Evolutionary conservation across 2,888 invertebrate species (phyloP), one percentile per base, ranked within the genome.

Genomic region (Listrodromus nycthemerus): DNA sequence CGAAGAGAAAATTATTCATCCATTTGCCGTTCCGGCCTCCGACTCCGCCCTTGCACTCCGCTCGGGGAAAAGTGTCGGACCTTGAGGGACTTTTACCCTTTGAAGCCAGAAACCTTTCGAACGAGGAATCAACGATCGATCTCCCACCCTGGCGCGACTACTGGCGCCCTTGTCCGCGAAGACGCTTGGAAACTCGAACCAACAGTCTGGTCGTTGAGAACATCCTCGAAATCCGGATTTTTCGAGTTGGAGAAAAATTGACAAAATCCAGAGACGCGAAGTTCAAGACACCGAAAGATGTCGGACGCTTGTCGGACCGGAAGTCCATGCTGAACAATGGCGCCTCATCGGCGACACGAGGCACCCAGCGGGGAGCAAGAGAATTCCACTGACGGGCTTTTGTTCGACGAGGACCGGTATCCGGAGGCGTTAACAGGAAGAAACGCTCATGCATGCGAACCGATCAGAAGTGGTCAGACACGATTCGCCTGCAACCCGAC

Each of bases 391-490:
- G 58, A 78, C 63, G 6, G 71, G 50, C 65, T 73, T 83, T 85
- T 85, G 80, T 79, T 78, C 69, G 87, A 88, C 81, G 63, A 79
- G 75, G 74, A 88, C 84, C 79, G 84, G 87, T 87, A 88, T 88
- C 79, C 86, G 85, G 86, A 88, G 90, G 90, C 90, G 90, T 90
- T 90, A 88, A 90, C 89, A 85, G 83, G 77, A 85, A 50, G 61
- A 73, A 80, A 82, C 80, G 82, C 74, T 16, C 86, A 80, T 83
- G 52, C 74, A 81, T 58, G 63, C 63, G 79, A 80, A 66, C 77
- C 30, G 61, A 67, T 73, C 67, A 81, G 21, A 61, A 78, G 52
- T 77, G 69, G 74, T 67, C 80, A 13, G 61, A 41, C 37, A 69
- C 75, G 71, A 71, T 63, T 78, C 70, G 45, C 58, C 66, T 66